phyloP scores from a whole-genome alignment of 2,888 invertebrate genomes.

The Blera fallax region DNA sequence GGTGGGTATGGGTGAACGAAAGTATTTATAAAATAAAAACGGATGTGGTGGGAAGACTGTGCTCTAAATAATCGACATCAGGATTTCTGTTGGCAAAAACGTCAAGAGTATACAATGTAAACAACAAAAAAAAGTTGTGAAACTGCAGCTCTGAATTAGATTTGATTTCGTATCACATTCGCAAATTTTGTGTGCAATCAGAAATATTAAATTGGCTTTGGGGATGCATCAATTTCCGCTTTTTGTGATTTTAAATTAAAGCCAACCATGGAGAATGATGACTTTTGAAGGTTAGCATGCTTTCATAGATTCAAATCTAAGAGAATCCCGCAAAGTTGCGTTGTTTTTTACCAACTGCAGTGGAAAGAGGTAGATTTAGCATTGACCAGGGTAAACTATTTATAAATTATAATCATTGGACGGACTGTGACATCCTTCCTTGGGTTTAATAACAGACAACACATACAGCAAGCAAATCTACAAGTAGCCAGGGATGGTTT shows the following conservation, averaged over 20 bases:
- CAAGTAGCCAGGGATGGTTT: too few species aligned
- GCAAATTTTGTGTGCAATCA: not conserved
- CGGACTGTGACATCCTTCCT: too few species aligned
- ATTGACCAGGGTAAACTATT: too few species aligned
- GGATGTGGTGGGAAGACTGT: not conserved
- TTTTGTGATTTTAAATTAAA: not conserved
- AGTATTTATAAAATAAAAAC: too few species aligned
- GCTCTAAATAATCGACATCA: not conserved
- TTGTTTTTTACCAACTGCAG: too few species aligned
- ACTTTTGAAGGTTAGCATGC: not conserved
- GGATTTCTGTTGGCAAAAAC: not conserved
- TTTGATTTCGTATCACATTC: constrained; percentile 15
- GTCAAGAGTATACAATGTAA: not conserved
- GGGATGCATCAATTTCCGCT: not conserved
- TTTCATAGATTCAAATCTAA: too few species aligned
- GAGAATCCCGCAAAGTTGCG: too few species aligned
- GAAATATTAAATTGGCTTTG: constrained; percentile 14
- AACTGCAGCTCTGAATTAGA: not conserved
- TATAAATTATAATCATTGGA: too few species aligned
- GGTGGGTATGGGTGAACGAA: too few species aligned
- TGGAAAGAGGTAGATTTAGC: too few species aligned
- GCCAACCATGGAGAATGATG: not conserved
- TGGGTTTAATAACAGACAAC: too few species aligned
- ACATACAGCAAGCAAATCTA: too few species aligned
- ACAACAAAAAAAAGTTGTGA: not conserved